Base-by-base conservation (phyloP, 1,140 invertebrate species). In the Eufriesea mexicana region DNA sequence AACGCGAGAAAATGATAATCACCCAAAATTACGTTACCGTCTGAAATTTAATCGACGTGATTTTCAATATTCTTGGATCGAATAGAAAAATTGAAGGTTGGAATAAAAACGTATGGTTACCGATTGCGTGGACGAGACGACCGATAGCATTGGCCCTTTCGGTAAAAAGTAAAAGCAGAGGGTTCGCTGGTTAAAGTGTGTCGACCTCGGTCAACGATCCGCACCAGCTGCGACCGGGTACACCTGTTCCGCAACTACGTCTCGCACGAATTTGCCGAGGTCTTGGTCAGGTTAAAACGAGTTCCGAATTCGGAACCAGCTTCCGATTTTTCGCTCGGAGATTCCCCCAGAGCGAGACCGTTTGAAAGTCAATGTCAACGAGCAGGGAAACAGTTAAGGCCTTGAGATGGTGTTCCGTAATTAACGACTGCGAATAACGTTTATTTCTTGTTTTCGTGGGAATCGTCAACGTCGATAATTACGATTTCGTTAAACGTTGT, bases 91-190 rank as follows among this genome's bases (percentile, higher is more conserved):
- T 4, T 2, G 35, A 35, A 35, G 35, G 35, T 35, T 35, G 35
- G 35, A 35, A 35, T 35, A 4, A 35, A 35, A 35, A 35, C 1
- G 35, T 4, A 2, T 35, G 1, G 35, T 35, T n/a, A 35, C 35
- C 35, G 35, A 35, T 35, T 4, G 35, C 35, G 35, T 35, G 35
- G 35, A 35, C 1, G 49, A 54, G 12, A 14, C 5, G 42, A 45
- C 35, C 57, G 20, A 61, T 35, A 61, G 47, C 66, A 70, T 62
- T 70, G 75, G 78, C 55, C 55, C 66, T 81, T 76, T 57, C 45
- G 79, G 62, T 79, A 84, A 86, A 87, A 86, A 88, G 86, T 88
- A 86, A 84, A 86, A 86, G 83, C 86, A 35, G 55, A 61, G 71
- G 71, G 71, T 79, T 25, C 23, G 12, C 23, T 9, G 80, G 18